phyloP scores from a whole-genome alignment of 2,888 invertebrate genomes.

The Clivina fossor region DNA sequence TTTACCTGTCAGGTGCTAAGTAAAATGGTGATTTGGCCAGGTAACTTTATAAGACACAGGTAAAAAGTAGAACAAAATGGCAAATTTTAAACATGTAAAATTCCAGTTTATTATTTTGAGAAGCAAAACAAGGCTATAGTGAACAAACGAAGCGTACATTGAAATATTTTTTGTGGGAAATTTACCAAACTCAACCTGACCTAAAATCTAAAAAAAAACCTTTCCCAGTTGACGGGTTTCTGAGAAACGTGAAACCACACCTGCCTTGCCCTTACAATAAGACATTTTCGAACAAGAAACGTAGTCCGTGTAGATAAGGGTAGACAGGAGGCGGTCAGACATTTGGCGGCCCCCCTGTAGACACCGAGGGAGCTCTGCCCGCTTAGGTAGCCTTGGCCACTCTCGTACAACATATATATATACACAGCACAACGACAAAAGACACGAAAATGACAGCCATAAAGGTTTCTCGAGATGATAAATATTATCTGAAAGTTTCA shows the following conservation, averaged over 20 bases:
- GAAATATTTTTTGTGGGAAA: constrained; percentile 23
- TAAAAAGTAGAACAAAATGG: constrained; percentile 16
- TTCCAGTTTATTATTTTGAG: too few species aligned
- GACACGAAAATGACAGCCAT: constrained; percentile 35
- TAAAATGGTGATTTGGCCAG: too few species aligned
- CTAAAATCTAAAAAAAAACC: constrained; percentile 27
- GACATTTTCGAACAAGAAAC: constrained; percentile 11
- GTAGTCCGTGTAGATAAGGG: constrained; percentile 10
- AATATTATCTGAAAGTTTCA: constrained; percentile 51
- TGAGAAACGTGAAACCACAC: constrained; percentile 31
- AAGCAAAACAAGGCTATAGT: constrained; percentile 19
- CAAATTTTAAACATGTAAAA: not conserved
- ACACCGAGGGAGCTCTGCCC: not conserved
- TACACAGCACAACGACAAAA: constrained; percentile 31
- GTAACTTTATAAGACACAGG: too few species aligned
- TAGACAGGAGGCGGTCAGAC: constrained; percentile 21
- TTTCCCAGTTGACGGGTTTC: constrained; percentile 10
- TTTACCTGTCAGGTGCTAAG: too few species aligned
- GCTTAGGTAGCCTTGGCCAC: not conserved
- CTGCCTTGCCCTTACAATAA: constrained; percentile 30
- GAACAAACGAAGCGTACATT: too few species aligned
- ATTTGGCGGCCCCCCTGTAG: not conserved
- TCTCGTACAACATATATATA: too few species aligned
- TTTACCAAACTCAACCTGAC: constrained; percentile 16
- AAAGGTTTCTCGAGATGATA: constrained; percentile 44